Conservation (phyloP, 2,888 invertebrate species). For the Cosmia trapezina region DNA sequence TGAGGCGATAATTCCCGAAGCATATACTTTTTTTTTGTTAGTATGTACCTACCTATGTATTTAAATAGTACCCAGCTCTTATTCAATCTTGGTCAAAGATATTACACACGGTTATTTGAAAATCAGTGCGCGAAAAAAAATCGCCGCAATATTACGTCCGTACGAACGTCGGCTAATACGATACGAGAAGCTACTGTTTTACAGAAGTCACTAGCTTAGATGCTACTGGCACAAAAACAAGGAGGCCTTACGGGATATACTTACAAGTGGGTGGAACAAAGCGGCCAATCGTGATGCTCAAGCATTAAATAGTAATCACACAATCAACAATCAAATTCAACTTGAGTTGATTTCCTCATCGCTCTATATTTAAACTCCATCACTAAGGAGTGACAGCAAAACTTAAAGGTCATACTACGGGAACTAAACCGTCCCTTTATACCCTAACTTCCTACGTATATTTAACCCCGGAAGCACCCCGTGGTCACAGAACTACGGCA, state of each 20-base stretch:
- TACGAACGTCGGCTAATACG: no score
- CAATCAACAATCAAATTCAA: neutral
- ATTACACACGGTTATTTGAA: neutral
- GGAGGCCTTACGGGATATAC: no score
- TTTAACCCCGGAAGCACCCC: constrained; percentile 20
- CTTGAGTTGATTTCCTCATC: neutral
- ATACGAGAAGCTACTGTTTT: neutral
- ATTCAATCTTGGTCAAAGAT: neutral
- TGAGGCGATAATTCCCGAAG: no score
- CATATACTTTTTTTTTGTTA: neutral
- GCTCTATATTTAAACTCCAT: neutral
- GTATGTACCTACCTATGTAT: no score
- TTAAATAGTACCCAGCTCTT: neutral
- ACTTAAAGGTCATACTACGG: constrained; percentile 27
- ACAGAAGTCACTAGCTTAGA: neutral
- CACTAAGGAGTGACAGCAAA: constrained; percentile 7
- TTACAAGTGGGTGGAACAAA: no score
- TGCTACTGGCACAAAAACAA: neutral
- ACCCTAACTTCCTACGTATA: constrained; percentile 2
- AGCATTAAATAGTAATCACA: neutral
- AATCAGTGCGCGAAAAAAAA: no score
- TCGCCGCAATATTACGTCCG: no score
- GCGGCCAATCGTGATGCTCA: neutral
- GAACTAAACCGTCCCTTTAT: neutral
- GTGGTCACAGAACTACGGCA: constrained; percentile 4